Percentiles rank a stretch among this genome's conserved stretches.
phyloP scores from a whole-genome alignment of 37 sponge, comb jelly and placozoan species.

The Amphimedon queenslandica region DNA sequence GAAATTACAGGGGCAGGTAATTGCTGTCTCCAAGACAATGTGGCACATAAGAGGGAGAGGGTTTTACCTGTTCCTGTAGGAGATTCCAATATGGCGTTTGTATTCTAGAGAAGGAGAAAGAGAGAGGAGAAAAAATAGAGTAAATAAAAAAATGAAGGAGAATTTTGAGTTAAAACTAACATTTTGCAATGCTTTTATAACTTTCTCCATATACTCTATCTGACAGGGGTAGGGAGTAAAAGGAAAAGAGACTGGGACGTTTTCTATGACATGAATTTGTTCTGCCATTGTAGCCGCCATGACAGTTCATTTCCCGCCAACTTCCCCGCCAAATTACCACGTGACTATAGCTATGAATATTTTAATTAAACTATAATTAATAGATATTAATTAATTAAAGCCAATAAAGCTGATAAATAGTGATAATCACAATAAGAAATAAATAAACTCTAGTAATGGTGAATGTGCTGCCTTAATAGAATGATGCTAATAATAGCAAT shows the following conservation, averaged over 20 bases:
- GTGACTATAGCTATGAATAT: no score
- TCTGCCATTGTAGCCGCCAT: no score
- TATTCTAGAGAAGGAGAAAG: constrained; percentile 10
- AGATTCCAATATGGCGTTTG: constrained; percentile 80
- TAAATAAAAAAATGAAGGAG: background rate
- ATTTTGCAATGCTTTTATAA: constrained; percentile 68
- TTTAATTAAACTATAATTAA: no score
- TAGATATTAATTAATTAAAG: no score
- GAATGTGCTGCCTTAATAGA: no score
- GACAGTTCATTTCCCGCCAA: no score
- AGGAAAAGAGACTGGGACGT: constrained; percentile 75
- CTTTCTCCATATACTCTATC: constrained; percentile 86
- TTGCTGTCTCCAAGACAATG: constrained; percentile 86
- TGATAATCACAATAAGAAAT: no score
- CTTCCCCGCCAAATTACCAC: no score
- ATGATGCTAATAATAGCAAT: no score
- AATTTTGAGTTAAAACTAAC: constrained; percentile 18
- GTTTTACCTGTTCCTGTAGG: constrained; percentile 98
- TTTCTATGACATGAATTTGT: constrained; percentile 34
- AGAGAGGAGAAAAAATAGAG: background rate
- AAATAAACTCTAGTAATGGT: no score
- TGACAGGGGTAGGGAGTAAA: constrained; percentile 87
- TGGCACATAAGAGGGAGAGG: constrained; percentile 90
- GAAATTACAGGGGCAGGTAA: background rate
- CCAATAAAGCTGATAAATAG: no score